Conservation (phyloP, 2,888 invertebrate genomes). For the Aphelenchoides bicaudatus region DNA sequence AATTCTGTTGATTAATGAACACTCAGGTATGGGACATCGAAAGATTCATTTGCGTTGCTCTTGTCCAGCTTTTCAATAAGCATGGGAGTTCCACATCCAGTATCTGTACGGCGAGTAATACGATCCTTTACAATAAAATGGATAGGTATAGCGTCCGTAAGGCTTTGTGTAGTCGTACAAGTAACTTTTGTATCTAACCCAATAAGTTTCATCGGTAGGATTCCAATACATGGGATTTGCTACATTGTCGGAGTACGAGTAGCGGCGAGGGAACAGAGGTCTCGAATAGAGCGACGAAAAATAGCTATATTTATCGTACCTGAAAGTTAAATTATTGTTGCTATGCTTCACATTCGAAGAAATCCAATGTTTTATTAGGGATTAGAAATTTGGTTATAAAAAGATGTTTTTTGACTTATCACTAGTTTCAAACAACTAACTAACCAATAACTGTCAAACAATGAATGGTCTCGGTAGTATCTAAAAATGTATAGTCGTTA, state of each 20-base stretch:
- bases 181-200: conserved; percentile 10
- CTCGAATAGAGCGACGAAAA: conserved; percentile 50
- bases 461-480: conserved; percentile 27
- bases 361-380: too few relatives aligned
- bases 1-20: too few relatives aligned
- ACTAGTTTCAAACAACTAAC: background rate
- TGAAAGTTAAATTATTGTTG: conserved; percentile 11
- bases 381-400: too few relatives aligned
- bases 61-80: too few relatives aligned
- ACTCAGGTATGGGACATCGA: too few relatives aligned
- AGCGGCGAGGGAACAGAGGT: conserved; percentile 36
- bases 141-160: too few relatives aligned
- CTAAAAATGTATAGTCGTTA: too few relatives aligned
- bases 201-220: conserved; percentile 3
- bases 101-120: too few relatives aligned
- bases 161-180: conserved; percentile 5
- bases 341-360: background rate
- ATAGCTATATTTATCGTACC: conserved; percentile 56
- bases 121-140: too few relatives aligned
- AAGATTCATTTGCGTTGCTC: too few relatives aligned
- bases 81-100: too few relatives aligned
- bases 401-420: too few relatives aligned
- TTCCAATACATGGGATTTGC: conserved; percentile 10
- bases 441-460: conserved; percentile 21
- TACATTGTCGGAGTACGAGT: conserved; percentile 23